Percentiles rank a stretch among this genome's conserved stretches.
Evolutionary conservation across 2,113 vertebrate genomes (phyloP).

Genomic region (Mirza zaza): DNA sequence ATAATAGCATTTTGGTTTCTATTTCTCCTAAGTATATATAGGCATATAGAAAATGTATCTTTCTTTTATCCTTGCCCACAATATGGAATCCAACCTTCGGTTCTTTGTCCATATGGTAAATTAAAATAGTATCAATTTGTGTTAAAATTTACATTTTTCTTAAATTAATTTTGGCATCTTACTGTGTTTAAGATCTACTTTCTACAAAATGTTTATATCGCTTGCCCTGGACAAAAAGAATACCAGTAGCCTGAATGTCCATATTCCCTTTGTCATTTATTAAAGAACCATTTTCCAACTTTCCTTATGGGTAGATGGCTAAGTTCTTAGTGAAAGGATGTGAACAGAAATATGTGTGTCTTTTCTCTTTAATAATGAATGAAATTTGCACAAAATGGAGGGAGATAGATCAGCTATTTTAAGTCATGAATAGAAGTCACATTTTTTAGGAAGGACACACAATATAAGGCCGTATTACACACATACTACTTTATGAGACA

Average conservation of each 20-base stretch:
- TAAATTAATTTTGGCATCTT: background rate
- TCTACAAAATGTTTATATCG: background rate
- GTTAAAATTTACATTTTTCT: background rate
- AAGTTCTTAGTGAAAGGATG: background rate
- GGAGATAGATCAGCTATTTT: background rate
- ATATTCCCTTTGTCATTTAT: background rate
- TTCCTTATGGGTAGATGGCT: background rate
- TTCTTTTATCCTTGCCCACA: background rate
- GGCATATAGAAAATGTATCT: background rate
- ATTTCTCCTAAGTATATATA: background rate
- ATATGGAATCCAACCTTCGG: background rate
- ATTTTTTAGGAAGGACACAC: background rate
- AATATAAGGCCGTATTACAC: background rate
- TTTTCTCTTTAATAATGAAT: background rate
- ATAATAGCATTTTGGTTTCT: background rate
- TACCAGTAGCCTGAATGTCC: background rate
- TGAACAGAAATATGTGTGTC: background rate
- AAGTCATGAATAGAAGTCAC: background rate
- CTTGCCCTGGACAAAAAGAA: background rate
- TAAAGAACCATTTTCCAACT: background rate
- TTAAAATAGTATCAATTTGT: background rate
- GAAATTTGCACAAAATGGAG: background rate
- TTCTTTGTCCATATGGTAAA: background rate
- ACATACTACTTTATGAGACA: background rate
- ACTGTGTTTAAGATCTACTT: background rate